Evolutionary conservation across 2,797 vertebrate genomes (phyloP).

Genomic region (Macropus fuliginosus): DNA sequence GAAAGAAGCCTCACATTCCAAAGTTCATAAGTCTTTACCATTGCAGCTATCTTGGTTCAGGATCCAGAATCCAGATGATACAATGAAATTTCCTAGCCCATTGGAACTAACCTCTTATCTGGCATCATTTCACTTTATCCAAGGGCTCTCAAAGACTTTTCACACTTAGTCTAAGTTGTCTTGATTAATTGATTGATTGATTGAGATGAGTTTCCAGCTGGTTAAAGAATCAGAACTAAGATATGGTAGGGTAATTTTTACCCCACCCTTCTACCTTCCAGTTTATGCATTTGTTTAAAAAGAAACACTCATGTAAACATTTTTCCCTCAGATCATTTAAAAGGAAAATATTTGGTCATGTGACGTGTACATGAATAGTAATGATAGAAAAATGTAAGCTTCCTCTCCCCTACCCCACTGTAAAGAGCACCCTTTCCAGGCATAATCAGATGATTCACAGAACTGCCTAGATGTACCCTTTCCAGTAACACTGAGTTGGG

Average conservation of each 20-base stretch:
- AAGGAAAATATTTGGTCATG: slow-evolving; percentile 72
- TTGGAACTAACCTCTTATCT: not conserved
- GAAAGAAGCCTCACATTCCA: not conserved
- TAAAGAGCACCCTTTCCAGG: slow-evolving; percentile 67
- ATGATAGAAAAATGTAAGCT: slow-evolving; percentile 67
- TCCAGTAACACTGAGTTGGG: slow-evolving; percentile 78
- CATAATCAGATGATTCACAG: slow-evolving; percentile 75
- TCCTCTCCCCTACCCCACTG: slow-evolving; percentile 63
- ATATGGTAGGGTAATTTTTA: not conserved
- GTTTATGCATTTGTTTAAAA: slow-evolving; percentile 47
- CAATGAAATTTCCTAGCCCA: not conserved
- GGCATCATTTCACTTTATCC: not conserved
- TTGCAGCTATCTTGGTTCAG: not conserved
- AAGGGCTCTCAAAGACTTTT: not conserved
- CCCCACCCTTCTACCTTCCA: not conserved
- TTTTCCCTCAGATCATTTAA: slow-evolving; percentile 62
- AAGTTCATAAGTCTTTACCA: not conserved
- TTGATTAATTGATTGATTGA: not conserved
- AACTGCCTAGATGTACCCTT: slow-evolving; percentile 79
- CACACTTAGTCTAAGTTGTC: not conserved
- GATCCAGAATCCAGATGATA: not conserved
- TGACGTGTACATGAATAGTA: slow-evolving; percentile 70
- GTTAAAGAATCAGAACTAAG: slow-evolving; percentile 37
- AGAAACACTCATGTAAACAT: slow-evolving; percentile 57
- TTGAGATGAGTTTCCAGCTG: slow-evolving; percentile 31